Evolutionary conservation across 2,797 vertebrate species (phyloP).

Genomic region (Ataeniobius toweri): DNA sequence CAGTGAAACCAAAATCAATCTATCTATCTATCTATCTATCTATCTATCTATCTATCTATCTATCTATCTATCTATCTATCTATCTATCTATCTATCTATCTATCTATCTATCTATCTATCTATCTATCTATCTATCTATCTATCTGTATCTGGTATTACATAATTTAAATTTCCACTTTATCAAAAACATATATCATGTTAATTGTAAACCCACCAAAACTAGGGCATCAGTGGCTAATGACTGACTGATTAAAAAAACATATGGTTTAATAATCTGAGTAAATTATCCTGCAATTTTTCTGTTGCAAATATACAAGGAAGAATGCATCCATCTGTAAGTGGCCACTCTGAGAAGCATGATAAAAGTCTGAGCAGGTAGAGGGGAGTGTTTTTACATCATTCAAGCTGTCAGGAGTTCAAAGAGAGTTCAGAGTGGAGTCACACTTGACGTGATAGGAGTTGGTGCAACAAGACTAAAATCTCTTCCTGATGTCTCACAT

Average conservation of each 20-base stretch:
- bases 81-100: background rate
- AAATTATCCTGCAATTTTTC: conserved; percentile 18
- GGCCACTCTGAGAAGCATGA: conserved; percentile 60
- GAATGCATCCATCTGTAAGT: conserved; percentile 47
- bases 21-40: background rate
- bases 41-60: background rate
- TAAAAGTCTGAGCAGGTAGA: conserved; percentile 40
- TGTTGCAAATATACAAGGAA: conserved; percentile 32
- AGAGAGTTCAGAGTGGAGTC: conserved; percentile 64
- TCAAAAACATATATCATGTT: background rate
- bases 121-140: background rate
- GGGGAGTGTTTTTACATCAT: conserved; percentile 39
- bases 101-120: background rate
- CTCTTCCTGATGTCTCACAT: conserved; percentile 46
- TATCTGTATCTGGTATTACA: background rate
- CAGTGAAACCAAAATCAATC: background rate
- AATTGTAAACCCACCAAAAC: background rate
- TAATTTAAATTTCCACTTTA: background rate
- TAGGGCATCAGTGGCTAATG: background rate
- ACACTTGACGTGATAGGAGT: conserved; percentile 59
- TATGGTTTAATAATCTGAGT: conserved; percentile 28
- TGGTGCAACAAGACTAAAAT: conserved; percentile 53
- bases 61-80: background rate
- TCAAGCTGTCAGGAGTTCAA: conserved; percentile 70
- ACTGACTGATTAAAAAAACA: conserved; percentile 12